Evolutionary conservation across 2,113 vertebrate genomes (phyloP).

Genomic region (Sebastes schlegelii): DNA sequence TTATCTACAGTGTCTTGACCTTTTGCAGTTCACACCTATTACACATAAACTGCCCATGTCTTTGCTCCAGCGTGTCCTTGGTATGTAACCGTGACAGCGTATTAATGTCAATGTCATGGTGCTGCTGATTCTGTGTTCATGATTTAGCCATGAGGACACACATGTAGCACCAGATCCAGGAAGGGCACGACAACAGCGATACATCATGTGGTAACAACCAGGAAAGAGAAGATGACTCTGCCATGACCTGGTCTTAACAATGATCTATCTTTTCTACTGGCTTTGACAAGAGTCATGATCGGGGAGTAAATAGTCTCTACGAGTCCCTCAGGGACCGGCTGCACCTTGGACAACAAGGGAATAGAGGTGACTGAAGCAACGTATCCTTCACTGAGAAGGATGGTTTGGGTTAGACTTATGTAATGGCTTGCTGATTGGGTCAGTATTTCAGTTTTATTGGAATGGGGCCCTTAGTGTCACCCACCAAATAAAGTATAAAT

Average conservation of each 20-base stretch:
- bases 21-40: not conserved
- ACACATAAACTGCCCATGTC: not conserved
- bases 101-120: not conserved
- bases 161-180: slow-evolving; percentile 2
- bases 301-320: slow-evolving; percentile 39
- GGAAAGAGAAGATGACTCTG: slow-evolving; percentile 46
- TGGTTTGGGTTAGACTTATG: not conserved
- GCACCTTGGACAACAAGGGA: not conserved
- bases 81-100: not conserved
- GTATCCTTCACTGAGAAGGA: not conserved
- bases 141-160: slow-evolving; percentile 25
- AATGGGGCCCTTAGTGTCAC: slow-evolving; percentile 12
- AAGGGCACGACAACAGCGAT: slow-evolving; percentile 37
- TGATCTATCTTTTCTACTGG: slow-evolving; percentile 50
- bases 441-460: slow-evolving; percentile 21
- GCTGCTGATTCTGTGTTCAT: slow-evolving; percentile 9
- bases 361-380: not conserved
- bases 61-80: slow-evolving; percentile 23
- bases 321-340: slow-evolving; percentile 11
- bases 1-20: not conserved
- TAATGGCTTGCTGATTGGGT: slow-evolving; percentile 20
- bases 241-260: slow-evolving; percentile 37
- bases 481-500: slow-evolving; percentile 19
- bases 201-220: slow-evolving; percentile 54
- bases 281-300: slow-evolving; percentile 55